A percentile compares a stretch with the other conserved stretches of the same genome.
Conservation (phyloP, 1,140 invertebrate genomes). For the Acromyrmex heyeri region DNA sequence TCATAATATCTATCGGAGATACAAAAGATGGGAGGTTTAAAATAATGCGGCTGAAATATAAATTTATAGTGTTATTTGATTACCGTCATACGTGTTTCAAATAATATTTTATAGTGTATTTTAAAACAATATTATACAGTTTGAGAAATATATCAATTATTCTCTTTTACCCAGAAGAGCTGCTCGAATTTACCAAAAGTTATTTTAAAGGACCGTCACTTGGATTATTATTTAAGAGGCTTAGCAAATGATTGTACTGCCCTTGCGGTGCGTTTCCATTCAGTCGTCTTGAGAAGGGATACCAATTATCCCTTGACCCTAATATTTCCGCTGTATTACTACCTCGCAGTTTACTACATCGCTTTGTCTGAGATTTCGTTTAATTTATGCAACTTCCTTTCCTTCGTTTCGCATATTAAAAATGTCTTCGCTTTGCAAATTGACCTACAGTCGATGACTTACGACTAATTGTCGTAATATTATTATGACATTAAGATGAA, state of each 20-base stretch:
- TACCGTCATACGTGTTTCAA: not conserved
- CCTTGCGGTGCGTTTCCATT: slow-evolving; percentile 8
- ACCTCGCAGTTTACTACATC: not conserved
- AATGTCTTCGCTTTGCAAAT: slow-evolving; percentile 1
- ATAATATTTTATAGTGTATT: not conserved
- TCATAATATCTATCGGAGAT: not conserved
- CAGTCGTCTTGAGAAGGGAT: slow-evolving; percentile 23
- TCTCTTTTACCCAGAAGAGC: not conserved
- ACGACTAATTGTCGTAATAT: not conserved
- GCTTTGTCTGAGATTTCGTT: slow-evolving; percentile 53
- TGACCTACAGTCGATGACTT: not conserved
- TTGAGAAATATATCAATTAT: not conserved
- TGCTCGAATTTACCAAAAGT: slow-evolving; percentile 6
- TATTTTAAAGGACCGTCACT: slow-evolving; percentile 27
- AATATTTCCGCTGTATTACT: slow-evolving; percentile 44
- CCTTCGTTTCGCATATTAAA: not conserved
- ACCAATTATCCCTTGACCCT: slow-evolving; percentile 52
- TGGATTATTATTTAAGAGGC: slow-evolving; percentile 29
- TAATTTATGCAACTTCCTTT: slow-evolving; percentile 42
- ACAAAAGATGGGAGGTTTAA: not conserved
- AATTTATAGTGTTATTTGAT: not conserved
- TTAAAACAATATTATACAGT: not conserved
- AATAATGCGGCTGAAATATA: not conserved
- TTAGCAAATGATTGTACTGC: slow-evolving; percentile 23
- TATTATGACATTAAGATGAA: slow-evolving; percentile 16